A percentile compares a stretch with the other conserved stretches of the same genome.
phyloP scores from a whole-genome alignment of 2,888 invertebrate species.

The Lingula anatina region DNA sequence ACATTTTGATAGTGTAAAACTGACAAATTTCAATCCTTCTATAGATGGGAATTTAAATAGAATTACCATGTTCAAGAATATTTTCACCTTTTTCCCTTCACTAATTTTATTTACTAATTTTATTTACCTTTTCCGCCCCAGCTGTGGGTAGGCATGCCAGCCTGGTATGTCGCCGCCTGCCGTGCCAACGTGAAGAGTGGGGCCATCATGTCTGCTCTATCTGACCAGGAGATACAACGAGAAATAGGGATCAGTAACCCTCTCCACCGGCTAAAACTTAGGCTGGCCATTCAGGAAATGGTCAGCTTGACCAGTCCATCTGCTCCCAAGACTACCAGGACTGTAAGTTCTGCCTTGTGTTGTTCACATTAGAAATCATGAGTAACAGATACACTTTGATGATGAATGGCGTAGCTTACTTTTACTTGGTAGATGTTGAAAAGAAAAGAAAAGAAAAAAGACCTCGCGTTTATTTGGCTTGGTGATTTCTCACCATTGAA shows the following conservation, averaged over 20 bases:
- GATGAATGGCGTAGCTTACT: no score
- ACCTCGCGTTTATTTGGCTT: no score
- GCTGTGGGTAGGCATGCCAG: conserved; percentile 99
- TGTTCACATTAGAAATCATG: background rate
- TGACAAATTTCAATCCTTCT: no score
- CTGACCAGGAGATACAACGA: conserved; percentile 98
- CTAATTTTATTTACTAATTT: no score
- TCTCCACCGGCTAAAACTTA: conserved; percentile 88
- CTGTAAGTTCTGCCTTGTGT: conserved; percentile 50
- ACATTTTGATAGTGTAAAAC: no score
- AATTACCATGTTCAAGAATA: no score
- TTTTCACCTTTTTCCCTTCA: no score
- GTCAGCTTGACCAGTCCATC: conserved; percentile 97
- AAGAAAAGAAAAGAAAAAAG: no score
- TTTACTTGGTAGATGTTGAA: no score
- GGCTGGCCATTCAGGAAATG: conserved; percentile 96
- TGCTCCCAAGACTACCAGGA: conserved; percentile 92
- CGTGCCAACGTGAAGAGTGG: conserved; percentile 99
- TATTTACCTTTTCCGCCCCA: conserved; percentile 27
- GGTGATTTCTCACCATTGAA: no score
- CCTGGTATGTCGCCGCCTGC: conserved; percentile 97
- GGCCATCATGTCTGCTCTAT: conserved; percentile 98
- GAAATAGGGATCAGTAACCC: conserved; percentile 85
- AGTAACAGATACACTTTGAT: no score
- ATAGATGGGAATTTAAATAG: no score